Conservation (phyloP, 2,888 invertebrate genomes). For the Amblyjoppa proteus region DNA sequence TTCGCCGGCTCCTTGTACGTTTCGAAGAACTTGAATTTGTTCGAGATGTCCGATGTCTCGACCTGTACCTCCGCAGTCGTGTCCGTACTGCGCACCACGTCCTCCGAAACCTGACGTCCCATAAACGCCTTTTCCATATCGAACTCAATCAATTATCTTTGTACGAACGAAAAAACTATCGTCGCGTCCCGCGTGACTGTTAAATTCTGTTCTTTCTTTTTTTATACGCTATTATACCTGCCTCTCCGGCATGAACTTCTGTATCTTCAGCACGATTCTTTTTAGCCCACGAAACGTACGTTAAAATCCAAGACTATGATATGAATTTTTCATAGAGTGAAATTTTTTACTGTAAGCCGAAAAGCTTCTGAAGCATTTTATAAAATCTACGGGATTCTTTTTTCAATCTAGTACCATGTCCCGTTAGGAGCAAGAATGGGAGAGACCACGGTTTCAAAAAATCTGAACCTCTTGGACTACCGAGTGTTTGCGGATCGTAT, state of each 20-base stretch:
- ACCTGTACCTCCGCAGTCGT: conserved; percentile 92
- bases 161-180: conserved; percentile 23
- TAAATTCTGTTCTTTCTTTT: neutral
- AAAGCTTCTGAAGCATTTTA: neutral
- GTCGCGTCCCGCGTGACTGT: neutral
- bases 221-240: no score
- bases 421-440: neutral
- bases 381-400: neutral
- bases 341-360: neutral
- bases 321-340: neutral
- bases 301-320: neutral
- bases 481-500: conserved; percentile 1
- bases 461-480: neutral
- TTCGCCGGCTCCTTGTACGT: conserved; percentile 91
- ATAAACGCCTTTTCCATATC: conserved; percentile 85
- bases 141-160: conserved; percentile 7
- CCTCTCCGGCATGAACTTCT: no score
- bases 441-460: conserved; percentile 27
- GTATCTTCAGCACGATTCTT: neutral
- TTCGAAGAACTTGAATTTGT: conserved; percentile 96
- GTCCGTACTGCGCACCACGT: conserved; percentile 91
- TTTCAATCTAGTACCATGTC: neutral
- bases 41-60: conserved; percentile 93
- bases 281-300: neutral
- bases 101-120: conserved; percentile 87